Base-by-base conservation (phyloP, 2,888 invertebrate species). In the Stenichneumon culpator region DNA sequence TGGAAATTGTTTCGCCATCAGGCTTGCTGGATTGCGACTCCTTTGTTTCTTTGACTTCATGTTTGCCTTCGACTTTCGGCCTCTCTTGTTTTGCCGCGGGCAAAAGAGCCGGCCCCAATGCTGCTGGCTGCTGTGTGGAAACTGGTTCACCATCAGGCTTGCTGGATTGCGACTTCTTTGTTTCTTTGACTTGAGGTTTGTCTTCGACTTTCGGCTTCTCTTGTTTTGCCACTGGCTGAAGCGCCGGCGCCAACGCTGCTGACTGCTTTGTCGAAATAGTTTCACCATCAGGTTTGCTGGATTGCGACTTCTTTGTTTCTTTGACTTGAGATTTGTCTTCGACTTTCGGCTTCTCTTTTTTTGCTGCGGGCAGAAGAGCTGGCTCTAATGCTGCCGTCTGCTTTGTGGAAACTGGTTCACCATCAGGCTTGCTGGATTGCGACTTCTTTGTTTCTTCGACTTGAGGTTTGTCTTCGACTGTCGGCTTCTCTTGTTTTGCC, bases 371-470 rank as follows among this genome's bases (percentile, higher is more conserved):
- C 28, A 54, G 28, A 39, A 25, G 11, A 14, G 36, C 25, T n/a
- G 68, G 9, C 25, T 77, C 60, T 2, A 28, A n/a, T 1, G 50
- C 32, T 25, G 54, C 7, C 44, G 44, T 6, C 5, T 63, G 39
- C 6, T 72, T 72, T 36, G 65, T 32, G 1, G 47, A 47, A 19
- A 52, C 32, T 16, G 39, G 32, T 19, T 52, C n/a, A 28, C 22
- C 28, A 25, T 32, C 63, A 32, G 52, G 22, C 19, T 79, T 14
- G 4, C 6, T 25, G 50, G 39, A 14, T 22, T 75, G 50, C 3
- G 1, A n/a, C 28, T 69, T 72, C 54, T 68, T 39, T 25, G 50
- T 9, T 60, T 39, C 68, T n/a, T 74, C 50, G n/a, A 63, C 39
- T 32, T 67, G 47, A 14, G 60, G 3, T 74, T 63, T 63, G 1